Percentiles rank a stretch among this genome's conserved stretches.
Conservation (phyloP, 53 echinoderm and acorn worm species). For the Holothuria leucospilota region DNA sequence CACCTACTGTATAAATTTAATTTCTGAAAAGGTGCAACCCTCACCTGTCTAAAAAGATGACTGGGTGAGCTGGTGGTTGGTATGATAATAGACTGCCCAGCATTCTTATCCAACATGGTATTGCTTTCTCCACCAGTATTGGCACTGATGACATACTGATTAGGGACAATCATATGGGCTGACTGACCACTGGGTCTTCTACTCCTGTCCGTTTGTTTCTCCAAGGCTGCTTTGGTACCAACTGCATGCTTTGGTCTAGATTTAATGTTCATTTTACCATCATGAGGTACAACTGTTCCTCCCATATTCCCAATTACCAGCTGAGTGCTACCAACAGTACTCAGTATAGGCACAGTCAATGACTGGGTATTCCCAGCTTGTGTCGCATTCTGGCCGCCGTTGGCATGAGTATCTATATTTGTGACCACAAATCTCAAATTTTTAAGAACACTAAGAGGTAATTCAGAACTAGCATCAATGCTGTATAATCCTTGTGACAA, state of each 20-base stretch:
- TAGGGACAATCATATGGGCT: constrained; percentile 47
- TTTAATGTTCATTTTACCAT: constrained; percentile 92
- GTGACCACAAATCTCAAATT: constrained; percentile 92
- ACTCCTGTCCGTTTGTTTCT: constrained; percentile 63
- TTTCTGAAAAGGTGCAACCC: background rate
- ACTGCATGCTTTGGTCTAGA: constrained; percentile 82
- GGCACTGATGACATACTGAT: constrained; percentile 35
- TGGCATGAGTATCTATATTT: constrained; percentile 89
- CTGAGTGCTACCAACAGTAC: constrained; percentile 81
- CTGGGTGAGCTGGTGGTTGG: constrained; percentile 71
- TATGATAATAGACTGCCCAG: constrained; percentile 58
- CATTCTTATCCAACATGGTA: constrained; percentile 37
- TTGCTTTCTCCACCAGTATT: constrained; percentile 31
- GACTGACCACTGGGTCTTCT: constrained; percentile 69
- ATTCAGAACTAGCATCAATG: constrained; percentile 64
- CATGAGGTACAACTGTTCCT: constrained; percentile 78
- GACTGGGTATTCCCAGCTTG: constrained; percentile 54
- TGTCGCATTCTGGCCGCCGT: constrained; percentile 51
- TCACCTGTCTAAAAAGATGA: constrained; percentile 87
- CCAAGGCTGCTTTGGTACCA: constrained; percentile 50
- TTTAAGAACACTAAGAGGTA: constrained; percentile 67
- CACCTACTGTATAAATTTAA: too few species aligned
- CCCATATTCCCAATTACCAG: constrained; percentile 86
- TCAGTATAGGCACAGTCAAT: constrained; percentile 81
- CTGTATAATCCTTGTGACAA: constrained; percentile 73